These are phyloP conservation scores for Mareca penelope DNA, from an alignment of 2,797 vertebrate species.

Conservation along the genomic window DNA sequence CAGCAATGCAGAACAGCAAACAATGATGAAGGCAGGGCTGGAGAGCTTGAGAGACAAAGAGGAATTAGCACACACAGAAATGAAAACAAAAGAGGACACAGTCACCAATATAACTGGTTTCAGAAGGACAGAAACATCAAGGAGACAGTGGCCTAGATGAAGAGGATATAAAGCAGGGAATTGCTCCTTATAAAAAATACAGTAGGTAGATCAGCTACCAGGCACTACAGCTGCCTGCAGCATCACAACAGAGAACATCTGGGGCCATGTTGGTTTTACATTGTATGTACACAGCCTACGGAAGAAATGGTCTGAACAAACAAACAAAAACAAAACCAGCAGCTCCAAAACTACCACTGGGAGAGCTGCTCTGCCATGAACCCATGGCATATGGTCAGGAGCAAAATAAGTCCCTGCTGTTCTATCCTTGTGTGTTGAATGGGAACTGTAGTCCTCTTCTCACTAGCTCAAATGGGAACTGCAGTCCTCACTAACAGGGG, in stretches of 20 bases:
- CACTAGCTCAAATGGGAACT: not conserved
- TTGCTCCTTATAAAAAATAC: not conserved
- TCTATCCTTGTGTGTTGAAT: not conserved
- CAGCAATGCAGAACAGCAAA: slow-evolving; percentile 56
- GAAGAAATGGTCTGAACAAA: not conserved
- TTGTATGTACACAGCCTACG: not conserved
- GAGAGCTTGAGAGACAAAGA: slow-evolving; percentile 63
- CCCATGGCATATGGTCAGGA: not conserved
- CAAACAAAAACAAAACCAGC: not conserved
- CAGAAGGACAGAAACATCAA: slow-evolving; percentile 35
- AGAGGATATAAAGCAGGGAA: not conserved
- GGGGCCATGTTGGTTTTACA: not conserved
- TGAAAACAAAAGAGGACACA: slow-evolving; percentile 61
- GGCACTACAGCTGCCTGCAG: not conserved
- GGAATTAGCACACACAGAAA: slow-evolving; percentile 59
- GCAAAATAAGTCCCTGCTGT: not conserved
- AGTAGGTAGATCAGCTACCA: not conserved
- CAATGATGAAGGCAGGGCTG: slow-evolving; percentile 60
- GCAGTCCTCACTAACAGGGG: not conserved
- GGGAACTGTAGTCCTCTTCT: not conserved
- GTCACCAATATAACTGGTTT: slow-evolving; percentile 50
- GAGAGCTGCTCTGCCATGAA: not conserved
- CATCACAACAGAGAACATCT: not conserved
- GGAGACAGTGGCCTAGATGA: not conserved
- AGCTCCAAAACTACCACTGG: not conserved